Evolutionary conservation across 2,797 vertebrate genomes (phyloP).

Genomic region (Gallirallus australis): DNA sequence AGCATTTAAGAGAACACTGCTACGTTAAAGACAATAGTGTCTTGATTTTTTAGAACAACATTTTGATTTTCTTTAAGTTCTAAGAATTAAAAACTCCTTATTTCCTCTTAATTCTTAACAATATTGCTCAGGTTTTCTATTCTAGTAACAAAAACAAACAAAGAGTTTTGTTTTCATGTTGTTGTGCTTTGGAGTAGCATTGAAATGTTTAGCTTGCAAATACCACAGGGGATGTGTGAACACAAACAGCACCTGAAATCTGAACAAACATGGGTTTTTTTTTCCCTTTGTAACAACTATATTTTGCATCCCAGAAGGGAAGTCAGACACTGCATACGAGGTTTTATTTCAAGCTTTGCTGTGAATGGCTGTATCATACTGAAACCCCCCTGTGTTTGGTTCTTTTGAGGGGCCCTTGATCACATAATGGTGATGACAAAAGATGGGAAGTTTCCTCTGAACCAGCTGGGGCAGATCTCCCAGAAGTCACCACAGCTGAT

Average conservation of each 20-base stretch:
- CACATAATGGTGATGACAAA: slow-evolving; percentile 89
- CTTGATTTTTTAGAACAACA: background rate
- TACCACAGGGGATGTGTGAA: background rate
- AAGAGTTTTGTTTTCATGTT: background rate
- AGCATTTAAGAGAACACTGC: background rate
- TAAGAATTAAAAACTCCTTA: background rate
- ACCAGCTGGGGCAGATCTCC: slow-evolving; percentile 95
- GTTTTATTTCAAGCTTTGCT: background rate
- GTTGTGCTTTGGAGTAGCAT: background rate
- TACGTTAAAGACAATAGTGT: background rate
- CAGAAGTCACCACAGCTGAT: slow-evolving; percentile 93
- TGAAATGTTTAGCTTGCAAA: background rate
- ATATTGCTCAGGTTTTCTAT: background rate
- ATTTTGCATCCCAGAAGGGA: background rate
- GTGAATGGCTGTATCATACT: background rate
- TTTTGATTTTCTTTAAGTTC: background rate
- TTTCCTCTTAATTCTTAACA: slow-evolving; percentile 26
- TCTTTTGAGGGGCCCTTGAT: slow-evolving; percentile 89
- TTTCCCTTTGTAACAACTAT: background rate
- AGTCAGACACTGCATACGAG: rapidly evolving
- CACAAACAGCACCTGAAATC: slow-evolving; percentile 22
- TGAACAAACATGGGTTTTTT: background rate
- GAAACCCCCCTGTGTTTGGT: slow-evolving; percentile 2
- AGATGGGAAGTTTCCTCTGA: slow-evolving; percentile 93
- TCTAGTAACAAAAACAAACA: slow-evolving; percentile 32